Percentiles rank a stretch among this genome's conserved stretches.
Evolutionary conservation across 2,113 vertebrate species (phyloP).

Genomic region (Rhineura floridana): DNA sequence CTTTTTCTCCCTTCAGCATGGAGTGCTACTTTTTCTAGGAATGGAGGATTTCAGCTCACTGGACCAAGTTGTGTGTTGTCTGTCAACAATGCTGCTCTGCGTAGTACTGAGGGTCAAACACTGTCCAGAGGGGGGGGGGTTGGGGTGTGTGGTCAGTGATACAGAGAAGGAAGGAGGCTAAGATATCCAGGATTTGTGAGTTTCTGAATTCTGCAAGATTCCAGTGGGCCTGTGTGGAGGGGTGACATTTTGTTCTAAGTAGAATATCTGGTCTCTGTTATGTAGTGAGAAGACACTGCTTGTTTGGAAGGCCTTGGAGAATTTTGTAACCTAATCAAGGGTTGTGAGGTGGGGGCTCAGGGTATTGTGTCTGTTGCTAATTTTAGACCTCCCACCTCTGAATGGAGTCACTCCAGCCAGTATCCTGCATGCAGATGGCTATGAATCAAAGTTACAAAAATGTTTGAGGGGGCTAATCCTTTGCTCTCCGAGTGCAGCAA

Average conservation of each 20-base stretch:
- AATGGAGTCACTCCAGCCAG: background rate
- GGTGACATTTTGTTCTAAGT: background rate
- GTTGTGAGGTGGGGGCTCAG: background rate
- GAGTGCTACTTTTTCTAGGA: background rate
- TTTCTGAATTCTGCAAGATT: background rate
- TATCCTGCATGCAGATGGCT: background rate
- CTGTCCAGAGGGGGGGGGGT: no score
- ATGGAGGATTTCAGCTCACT: background rate
- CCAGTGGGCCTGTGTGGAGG: background rate
- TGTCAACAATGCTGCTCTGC: background rate
- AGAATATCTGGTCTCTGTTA: background rate
- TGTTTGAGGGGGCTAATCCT: background rate
- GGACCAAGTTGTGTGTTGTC: background rate
- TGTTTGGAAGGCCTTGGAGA: background rate
- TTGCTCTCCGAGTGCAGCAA: background rate
- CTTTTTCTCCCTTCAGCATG: background rate
- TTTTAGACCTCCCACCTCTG: conserved; percentile 22
- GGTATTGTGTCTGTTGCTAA: conserved; percentile 12
- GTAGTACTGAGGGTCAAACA: no score
- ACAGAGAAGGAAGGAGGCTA: no score
- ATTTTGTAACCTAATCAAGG: background rate
- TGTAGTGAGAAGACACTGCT: background rate
- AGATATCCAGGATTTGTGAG: background rate
- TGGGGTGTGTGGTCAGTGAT: no score
- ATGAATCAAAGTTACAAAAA: background rate